Conservation (phyloP, 2,797 vertebrate species). For the Microtus californicus region DNA sequence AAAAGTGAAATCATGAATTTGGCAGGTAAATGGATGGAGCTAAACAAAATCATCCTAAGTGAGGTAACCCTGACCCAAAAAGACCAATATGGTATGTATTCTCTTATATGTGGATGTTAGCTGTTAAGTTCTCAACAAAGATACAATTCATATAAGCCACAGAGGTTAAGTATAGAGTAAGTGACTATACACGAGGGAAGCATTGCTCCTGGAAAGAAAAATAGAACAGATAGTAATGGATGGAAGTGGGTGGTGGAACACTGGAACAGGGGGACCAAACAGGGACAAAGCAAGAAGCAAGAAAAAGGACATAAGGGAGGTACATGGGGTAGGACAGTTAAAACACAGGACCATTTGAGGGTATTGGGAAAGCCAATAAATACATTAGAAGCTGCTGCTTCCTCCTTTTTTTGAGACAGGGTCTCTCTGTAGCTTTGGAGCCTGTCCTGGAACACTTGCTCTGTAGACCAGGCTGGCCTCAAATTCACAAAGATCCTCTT, state of each 20-base stretch:
- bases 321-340: no score
- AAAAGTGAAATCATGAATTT: neutral
- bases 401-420: no score
- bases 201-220: neutral
- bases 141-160: neutral
- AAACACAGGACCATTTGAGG: neutral
- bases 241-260: neutral
- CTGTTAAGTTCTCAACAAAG: neutral
- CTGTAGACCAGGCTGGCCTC: no score
- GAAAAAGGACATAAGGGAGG: neutral
- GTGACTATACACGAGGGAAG: neutral
- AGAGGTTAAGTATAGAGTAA: neutral
- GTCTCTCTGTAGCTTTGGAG: no score
- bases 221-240: neutral
- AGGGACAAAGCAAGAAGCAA: neutral
- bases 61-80: neutral
- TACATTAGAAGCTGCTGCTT: neutral
- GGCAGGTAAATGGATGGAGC: neutral
- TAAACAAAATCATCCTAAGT: neutral
- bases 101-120: neutral
- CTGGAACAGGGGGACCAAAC: neutral
- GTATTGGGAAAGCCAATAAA: no score
- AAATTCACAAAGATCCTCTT: no score
- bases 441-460: no score
- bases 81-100: neutral